Evolutionary conservation across 1,140 invertebrate genomes (phyloP), one percentile per base, ranked within the genome.

Genomic region (Bombus sylvicola): DNA sequence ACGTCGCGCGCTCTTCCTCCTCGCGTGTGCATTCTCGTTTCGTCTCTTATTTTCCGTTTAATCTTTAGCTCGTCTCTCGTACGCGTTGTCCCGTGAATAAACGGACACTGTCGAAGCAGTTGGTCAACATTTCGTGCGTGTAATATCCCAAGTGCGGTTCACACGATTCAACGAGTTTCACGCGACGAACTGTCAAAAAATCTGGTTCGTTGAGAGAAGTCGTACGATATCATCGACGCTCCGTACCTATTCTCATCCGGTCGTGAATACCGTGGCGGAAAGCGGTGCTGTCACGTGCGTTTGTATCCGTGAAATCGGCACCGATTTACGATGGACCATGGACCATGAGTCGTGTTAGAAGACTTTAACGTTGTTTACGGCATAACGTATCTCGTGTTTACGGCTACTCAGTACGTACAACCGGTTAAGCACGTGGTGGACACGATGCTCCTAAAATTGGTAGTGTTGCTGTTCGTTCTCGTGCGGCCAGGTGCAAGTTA

Each of bases 401-500:
- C 83, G 88, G 28, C 64, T 72, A 72, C 71, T 28, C 31, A 8
- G 76, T 66, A 62, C 39, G 43, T 87, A 79, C 78, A 28, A 84
- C 66, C 68, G 83, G 68, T 80, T 80, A 72, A 85, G 81, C 89
- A 90, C 89, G 89, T 90, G 89, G 89, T 89, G 77, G 87, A 37
- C 83, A 87, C 83, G 89, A 90, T 90, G 89, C 82, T 90, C 69
- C 37, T 84, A 34, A 81, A 72, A 79, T 74, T 90, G 28, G 73
- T 69, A 83, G 88, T 93, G 76, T 89, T 93, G 90, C 88, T 92
- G 87, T 83, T 89, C 83, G 78, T 93, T 78, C 71, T 92, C 78
- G 89, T 92, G 78, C 88, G 89, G 86, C 92, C 94, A 71, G 92
- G 91, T 78, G 85, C 92, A 64, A 92, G 93, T 72, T 94, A 93